phyloP scores from a whole-genome alignment of 2,888 invertebrate genomes.

The Drosophila pseudotakahashii region DNA sequence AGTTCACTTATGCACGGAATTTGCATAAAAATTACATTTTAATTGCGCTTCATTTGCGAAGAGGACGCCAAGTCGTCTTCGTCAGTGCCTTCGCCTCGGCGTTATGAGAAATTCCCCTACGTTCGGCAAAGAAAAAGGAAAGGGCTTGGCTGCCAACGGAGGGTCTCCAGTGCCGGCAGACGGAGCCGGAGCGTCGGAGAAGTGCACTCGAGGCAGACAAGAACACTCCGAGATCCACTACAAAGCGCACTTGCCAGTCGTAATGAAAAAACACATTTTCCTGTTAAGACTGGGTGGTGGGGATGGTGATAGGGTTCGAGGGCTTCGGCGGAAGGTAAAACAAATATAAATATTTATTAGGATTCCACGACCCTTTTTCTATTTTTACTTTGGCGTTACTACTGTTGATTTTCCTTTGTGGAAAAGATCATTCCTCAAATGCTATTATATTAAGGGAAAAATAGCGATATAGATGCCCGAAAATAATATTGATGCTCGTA shows the following conservation, averaged over 20 bases:
- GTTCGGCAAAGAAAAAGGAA: not conserved
- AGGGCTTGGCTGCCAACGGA: constrained; percentile 1
- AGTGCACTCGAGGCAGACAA: constrained; percentile 71
- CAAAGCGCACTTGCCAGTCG: constrained; percentile 67
- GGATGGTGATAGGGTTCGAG: not conserved
- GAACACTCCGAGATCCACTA: constrained; percentile 66
- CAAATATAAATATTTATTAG: constrained; percentile 54
- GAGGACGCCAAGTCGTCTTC: constrained; percentile 39
- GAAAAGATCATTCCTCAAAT: not conserved
- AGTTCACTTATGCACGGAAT: constrained; percentile 81
- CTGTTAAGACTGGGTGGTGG: constrained; percentile 15
- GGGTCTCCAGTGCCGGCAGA: not conserved
- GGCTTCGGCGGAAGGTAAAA: constrained; percentile 20
- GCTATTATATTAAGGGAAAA: not conserved
- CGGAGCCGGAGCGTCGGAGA: constrained; percentile 15
- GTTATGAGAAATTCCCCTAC: constrained; percentile 62
- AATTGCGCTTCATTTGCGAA: constrained; percentile 80
- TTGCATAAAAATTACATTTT: constrained; percentile 80
- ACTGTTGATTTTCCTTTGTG: not conserved
- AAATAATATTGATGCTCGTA: no score
- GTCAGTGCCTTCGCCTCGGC: constrained; percentile 16
- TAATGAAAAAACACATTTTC: constrained; percentile 76
- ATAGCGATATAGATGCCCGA: no score
- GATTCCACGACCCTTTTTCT: constrained; percentile 18
- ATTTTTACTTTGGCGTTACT: not conserved